Base-by-base conservation (phyloP, 1,140 invertebrate genomes). In the Cephus cinctus region DNA sequence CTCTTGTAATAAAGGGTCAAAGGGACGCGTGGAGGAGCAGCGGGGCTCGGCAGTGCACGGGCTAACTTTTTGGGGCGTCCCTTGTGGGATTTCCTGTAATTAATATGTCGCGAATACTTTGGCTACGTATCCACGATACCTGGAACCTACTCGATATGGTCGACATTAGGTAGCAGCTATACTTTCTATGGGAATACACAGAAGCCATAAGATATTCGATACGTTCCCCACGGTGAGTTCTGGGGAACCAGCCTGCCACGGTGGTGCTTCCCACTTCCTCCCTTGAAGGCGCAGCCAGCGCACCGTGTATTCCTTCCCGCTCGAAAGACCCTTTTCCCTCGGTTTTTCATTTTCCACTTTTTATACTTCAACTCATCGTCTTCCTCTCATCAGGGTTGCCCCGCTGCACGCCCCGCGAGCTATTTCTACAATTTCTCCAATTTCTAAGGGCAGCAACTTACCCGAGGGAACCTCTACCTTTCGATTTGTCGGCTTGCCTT, bases 211-310 rank as follows among this genome's bases (percentile, higher is more conserved):
- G 74, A 73, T 75, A 76, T 73, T 70, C 63, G 69, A 76, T 75
- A 75, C 52, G 53, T 71, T 69, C 63, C 66, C 69, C 63, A 63
- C 66, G 55, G 59, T 9, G 6, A 15, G 6, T 15, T 35, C 14
- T 6, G 5, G 12, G 14, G 12, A 4, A 6, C 8, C 18, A 19
- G 43, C 23, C 40, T 50, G 23, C 62, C 59, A 58, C 62, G 63
- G 62, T 73, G 67, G 74, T 75, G 74, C 74, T 77, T 77, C 74
- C 74, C 74, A 75, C 73, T 77, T 77, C 74, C 74, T 77, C 62
- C 61, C 63, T 63, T n/a, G n/a, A n/a, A n/a, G n/a, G n/a, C 50
- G 27, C 38, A 44, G 50, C 19, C 44, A n/a, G n/a, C n/a, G n/a
- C 3, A 18, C 16, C 35, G 35, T 15, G 35, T 12, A 14, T 18